A percentile compares a stretch with the other conserved stretches of the same genome.
phyloP scores from a whole-genome alignment of 2,113 vertebrate genomes.

The Bettongia penicillata region DNA sequence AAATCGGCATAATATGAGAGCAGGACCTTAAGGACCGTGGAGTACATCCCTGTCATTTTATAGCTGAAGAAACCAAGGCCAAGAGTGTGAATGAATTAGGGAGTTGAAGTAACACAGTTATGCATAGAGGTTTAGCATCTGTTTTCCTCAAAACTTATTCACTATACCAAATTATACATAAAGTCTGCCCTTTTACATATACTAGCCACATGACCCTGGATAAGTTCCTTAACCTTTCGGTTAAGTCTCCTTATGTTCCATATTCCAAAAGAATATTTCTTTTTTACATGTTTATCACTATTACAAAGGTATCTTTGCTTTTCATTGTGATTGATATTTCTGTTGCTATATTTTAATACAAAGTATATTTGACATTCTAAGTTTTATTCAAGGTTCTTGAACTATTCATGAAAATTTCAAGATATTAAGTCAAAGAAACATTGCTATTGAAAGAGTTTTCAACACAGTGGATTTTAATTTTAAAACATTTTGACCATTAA shows the following conservation, averaged over 20 bases:
- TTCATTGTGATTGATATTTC: slow-evolving; percentile 59
- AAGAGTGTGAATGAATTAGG: not conserved
- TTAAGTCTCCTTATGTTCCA: not conserved
- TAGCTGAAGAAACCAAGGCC: not conserved
- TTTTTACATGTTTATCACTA: slow-evolving; percentile 60
- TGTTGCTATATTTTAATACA: slow-evolving; percentile 70
- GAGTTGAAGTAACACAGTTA: not conserved
- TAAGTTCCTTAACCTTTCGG: not conserved
- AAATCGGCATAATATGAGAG: not conserved
- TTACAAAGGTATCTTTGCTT: slow-evolving; percentile 47
- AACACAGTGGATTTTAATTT: slow-evolving; percentile 64
- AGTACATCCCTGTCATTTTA: not conserved
- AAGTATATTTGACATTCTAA: slow-evolving; percentile 68
- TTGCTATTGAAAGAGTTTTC: slow-evolving; percentile 7
- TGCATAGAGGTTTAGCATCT: not conserved
- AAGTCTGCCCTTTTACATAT: not conserved
- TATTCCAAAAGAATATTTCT: slow-evolving; percentile 58
- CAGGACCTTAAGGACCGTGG: not conserved
- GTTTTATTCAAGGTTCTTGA: slow-evolving; percentile 68
- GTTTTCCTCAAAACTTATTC: not conserved
- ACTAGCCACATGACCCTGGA: not conserved
- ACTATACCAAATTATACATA: not conserved
- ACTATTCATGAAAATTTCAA: slow-evolving; percentile 60
- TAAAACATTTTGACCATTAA: slow-evolving; percentile 74
- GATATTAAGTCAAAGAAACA: slow-evolving; percentile 22